Percentiles rank a stretch among this genome's conserved stretches.
Evolutionary conservation across 2,113 vertebrate genomes (phyloP).

Genomic region (Gulo gulo): DNA sequence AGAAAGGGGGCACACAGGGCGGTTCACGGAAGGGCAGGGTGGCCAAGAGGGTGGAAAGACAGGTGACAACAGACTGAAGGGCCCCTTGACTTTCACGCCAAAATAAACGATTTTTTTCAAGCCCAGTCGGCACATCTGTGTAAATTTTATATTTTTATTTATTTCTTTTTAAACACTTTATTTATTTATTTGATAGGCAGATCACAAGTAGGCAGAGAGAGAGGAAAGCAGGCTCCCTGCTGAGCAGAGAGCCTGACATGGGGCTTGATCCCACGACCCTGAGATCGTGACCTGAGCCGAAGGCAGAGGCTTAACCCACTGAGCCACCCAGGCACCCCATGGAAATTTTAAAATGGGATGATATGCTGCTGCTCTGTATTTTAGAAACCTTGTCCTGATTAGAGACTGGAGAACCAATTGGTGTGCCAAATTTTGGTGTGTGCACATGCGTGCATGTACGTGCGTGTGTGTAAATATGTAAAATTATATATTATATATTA

Average conservation of each 20-base stretch:
- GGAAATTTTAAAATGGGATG: background rate
- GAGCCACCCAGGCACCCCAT: no score
- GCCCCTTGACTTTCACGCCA: background rate
- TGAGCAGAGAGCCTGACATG: no score
- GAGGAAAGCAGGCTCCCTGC: no score
- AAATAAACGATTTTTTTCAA: background rate
- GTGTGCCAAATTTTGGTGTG: background rate
- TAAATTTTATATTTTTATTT: background rate
- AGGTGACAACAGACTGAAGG: background rate
- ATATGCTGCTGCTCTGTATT: background rate
- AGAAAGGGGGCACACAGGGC: accelerated
- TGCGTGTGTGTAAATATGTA: background rate
- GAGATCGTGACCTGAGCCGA: no score
- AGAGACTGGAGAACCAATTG: background rate
- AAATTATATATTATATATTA: background rate
- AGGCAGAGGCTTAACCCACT: no score
- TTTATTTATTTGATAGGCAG: no score
- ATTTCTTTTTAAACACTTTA: no score
- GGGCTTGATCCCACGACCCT: no score
- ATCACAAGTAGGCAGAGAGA: no score
- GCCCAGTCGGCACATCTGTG: background rate
- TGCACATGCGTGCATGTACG: no score
- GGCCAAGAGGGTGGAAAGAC: accelerated
- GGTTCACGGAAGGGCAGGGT: accelerated
- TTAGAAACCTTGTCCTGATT: background rate